Evolutionary conservation across 2,113 vertebrate genomes (phyloP).

Genomic region (Strigops habroptila): DNA sequence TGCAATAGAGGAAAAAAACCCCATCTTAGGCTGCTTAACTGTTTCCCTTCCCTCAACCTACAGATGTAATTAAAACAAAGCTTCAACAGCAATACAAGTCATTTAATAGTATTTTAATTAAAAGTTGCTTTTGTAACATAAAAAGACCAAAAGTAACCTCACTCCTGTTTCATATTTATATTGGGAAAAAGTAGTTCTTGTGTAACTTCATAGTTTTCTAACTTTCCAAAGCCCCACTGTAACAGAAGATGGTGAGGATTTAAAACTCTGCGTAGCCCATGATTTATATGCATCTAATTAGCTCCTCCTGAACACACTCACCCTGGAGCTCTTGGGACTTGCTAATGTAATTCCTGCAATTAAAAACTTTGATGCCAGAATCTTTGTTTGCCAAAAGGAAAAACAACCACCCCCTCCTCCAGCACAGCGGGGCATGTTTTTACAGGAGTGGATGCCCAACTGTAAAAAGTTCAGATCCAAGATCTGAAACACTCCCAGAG

Average conservation of each 20-base stretch:
- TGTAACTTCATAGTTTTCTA: background rate
- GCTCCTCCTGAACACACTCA: background rate
- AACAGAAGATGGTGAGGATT: background rate
- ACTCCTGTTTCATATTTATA: background rate
- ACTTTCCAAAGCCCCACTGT: background rate
- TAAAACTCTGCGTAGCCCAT: background rate
- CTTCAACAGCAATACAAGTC: background rate
- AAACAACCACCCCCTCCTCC: background rate
- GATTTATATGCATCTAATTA: background rate
- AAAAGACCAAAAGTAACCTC: background rate
- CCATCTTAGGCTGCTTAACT: background rate
- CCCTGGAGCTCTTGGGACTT: slow-evolving; percentile 1
- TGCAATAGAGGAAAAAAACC: background rate
- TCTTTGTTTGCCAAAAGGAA: background rate
- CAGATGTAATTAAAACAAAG: background rate
- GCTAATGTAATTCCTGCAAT: background rate
- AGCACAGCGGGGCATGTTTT: background rate
- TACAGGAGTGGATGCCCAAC: background rate
- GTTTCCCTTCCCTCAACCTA: background rate
- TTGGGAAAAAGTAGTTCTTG: background rate
- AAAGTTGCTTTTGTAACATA: background rate
- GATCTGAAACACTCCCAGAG: background rate
- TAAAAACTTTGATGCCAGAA: background rate
- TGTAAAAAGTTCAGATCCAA: background rate
- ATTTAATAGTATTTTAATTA: background rate